These are phyloP conservation scores for Hyperoplus immaculatus DNA, from an alignment of 2,797 vertebrate species.

Conservation along the genomic window DNA sequence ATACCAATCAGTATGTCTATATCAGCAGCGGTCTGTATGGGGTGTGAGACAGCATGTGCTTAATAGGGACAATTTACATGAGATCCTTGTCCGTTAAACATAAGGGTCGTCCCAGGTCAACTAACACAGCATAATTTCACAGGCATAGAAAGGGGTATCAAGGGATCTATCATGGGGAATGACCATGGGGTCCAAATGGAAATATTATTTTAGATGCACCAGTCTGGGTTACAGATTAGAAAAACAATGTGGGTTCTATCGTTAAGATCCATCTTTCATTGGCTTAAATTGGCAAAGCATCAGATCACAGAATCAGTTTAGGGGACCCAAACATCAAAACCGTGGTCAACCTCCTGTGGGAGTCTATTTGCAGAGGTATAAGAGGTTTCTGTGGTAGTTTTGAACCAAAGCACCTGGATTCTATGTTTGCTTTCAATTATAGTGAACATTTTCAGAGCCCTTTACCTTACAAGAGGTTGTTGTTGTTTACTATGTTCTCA, in stretches of 20 bases:
- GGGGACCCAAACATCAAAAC: neutral
- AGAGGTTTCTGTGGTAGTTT: neutral
- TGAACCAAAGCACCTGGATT: neutral
- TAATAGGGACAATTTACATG: conserved; percentile 45
- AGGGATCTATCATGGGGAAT: conserved; percentile 22
- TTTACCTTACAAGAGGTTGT: neutral
- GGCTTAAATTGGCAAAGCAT: neutral
- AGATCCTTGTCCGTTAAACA: conserved; percentile 28
- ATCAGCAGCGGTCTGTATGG: conserved; percentile 10
- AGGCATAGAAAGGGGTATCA: neutral
- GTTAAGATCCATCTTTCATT: conserved; percentile 8
- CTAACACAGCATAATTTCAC: conserved; percentile 28
- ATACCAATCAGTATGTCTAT: conserved; percentile 18
- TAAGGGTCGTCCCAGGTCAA: conserved; percentile 23
- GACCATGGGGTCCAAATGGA: conserved; percentile 23
- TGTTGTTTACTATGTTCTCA: neutral
- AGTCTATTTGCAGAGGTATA: too few species aligned
- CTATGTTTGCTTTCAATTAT: neutral
- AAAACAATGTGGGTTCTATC: neutral
- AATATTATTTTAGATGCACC: conserved; percentile 7
- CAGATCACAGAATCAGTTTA: neutral
- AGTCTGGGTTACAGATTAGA: neutral
- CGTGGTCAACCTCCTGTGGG: neutral
- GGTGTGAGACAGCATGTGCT: conserved; percentile 22
- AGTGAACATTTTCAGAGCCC: neutral